Base-by-base conservation (phyloP, 1,140 invertebrate species). In the Drosophila paulistorum region DNA sequence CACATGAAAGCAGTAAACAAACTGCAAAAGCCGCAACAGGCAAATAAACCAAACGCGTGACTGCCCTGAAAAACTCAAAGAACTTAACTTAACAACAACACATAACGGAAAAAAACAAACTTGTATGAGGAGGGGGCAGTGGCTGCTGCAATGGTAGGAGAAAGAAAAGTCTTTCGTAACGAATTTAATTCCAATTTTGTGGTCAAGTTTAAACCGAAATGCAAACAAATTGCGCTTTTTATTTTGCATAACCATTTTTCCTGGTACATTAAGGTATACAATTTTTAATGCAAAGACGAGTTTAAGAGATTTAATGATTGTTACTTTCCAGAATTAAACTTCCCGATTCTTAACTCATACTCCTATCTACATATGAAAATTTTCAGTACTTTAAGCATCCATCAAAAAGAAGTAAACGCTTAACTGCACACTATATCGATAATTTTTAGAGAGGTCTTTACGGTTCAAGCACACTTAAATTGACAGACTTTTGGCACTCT, bases 1-100 rank as follows among this genome's bases (percentile, higher is more conserved):
- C 64, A 45, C 67, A 54, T 33, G 33, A 26, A 33, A 65, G 45
- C 67, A 71, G 67, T 62, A 69, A 75, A 66, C 63, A 62, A 71
- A 66, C 71, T 63, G 41, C 65, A 75, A 75, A 65, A 61, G 65
- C 60, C 17, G 71, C 45, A 60, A 17, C 59, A 41, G 42, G 55
- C 71, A 74, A 71, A 62, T 62, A 62, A 62, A 62, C 35, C 60
- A 62, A 41, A 62, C 41, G 60, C 60, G 60, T 62, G 60, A 20
- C 60, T 42, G 39, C 39, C 13, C 37, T 14, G 6, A 62, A 62
- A 62, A 62, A 59, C 45, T 51, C 17, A 51, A 51, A 51, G 45
- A 51, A 20, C 45, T 48, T 14, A 48, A 48, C 37, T 37, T 37
- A 39, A 39, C 37, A 48, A 14, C 45, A 17, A 51, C 45, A 51